Percentiles rank a stretch among this genome's conserved stretches.
phyloP scores from a whole-genome alignment of 2,888 invertebrate species.

The Lamellibrachia columna region DNA sequence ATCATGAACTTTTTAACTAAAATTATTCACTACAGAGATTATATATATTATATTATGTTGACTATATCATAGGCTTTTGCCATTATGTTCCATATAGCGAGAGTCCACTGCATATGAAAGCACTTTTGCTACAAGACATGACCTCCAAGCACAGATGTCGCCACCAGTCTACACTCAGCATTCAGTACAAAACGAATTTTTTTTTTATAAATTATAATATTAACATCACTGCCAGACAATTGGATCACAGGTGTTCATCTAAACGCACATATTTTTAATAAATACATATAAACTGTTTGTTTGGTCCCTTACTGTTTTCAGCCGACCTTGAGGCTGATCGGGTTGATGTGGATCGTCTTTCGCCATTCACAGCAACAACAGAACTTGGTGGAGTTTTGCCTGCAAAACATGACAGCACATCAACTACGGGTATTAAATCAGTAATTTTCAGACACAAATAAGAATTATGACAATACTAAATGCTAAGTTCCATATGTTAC shows the following conservation, averaged over 20 bases:
- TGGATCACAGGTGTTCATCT: background rate
- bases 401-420: background rate
- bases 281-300: conserved; percentile 18
- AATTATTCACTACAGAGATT: no score
- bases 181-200: background rate
- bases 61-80: no score
- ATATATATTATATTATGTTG: no score
- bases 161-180: background rate
- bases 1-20: no score
- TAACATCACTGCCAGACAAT: background rate
- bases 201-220: background rate
- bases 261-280: conserved; percentile 7
- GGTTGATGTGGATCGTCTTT: background rate
- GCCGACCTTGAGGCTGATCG: background rate
- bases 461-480: background rate
- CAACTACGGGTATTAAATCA: background rate
- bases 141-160: no score
- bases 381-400: background rate
- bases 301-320: conserved; percentile 21
- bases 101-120: no score
- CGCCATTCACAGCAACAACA: background rate
- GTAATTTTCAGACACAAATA: background rate
- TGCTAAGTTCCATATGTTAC: background rate
- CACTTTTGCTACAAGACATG: no score
- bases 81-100: no score